Evolutionary conservation across 92 coral and sea anemone genomes (phyloP).

Genomic region (Hydrozoanthus gracilis): DNA sequence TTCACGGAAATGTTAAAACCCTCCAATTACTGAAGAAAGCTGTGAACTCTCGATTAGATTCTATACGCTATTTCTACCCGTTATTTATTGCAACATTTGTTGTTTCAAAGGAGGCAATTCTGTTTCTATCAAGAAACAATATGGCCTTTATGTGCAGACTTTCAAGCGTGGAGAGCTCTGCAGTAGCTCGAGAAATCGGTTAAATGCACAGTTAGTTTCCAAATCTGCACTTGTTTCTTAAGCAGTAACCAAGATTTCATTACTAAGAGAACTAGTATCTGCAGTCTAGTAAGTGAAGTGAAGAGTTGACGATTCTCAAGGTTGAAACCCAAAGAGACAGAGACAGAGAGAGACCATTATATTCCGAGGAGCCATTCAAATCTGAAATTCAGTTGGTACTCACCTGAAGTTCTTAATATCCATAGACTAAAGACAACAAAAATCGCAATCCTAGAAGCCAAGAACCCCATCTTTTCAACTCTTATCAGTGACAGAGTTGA

Average conservation of each 20-base stretch:
- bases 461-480: constrained; percentile 99
- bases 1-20: background rate
- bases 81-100: background rate
- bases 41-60: background rate
- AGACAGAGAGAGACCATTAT: background rate
- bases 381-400: background rate
- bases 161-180: background rate
- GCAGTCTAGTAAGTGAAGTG: background rate
- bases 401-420: constrained; percentile 2
- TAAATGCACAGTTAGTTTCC: background rate
- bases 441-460: constrained; percentile 65
- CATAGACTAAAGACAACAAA: constrained; percentile 50
- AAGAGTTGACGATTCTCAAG: background rate
- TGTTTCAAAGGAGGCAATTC: background rate
- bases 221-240: background rate
- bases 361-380: background rate
- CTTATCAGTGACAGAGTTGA: constrained; percentile 77
- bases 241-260: background rate
- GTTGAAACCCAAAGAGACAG: too few relatives aligned
- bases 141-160: constrained; percentile 27
- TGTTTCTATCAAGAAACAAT: constrained; percentile 20
- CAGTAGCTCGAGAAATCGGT: background rate
- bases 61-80: background rate
- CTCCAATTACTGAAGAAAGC: background rate
- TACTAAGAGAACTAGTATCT: background rate